phyloP scores from a whole-genome alignment of 2,888 invertebrate species.

The Tipula helvola region DNA sequence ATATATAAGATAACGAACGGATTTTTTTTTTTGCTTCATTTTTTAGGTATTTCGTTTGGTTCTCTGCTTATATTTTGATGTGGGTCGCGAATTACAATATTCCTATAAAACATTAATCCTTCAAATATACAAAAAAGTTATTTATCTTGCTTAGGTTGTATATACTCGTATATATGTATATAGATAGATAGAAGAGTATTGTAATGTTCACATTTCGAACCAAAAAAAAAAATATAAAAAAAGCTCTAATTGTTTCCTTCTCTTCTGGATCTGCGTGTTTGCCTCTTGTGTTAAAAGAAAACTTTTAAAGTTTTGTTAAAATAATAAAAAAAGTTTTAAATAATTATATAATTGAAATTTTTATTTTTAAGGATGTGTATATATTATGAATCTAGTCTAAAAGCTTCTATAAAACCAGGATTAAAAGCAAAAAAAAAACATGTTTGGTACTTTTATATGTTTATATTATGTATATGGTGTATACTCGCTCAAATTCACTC shows the following conservation, averaged over 20 bases:
- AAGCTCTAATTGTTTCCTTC: neutral
- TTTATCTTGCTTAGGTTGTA: neutral
- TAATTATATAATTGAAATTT: neutral
- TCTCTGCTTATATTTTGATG: neutral
- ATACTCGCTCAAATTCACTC: neutral
- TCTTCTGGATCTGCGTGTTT: neutral
- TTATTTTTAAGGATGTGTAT: neutral
- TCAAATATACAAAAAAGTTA: constrained; percentile 4
- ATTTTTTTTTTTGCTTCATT: neutral
- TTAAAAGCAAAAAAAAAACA: neutral
- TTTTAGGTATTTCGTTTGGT: neutral
- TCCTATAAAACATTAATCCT: neutral
- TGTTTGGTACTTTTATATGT: neutral
- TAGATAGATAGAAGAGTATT: neutral
- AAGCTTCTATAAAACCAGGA: neutral
- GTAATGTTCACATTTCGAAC: neutral
- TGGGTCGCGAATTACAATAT: constrained; percentile 4
- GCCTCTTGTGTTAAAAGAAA: neutral
- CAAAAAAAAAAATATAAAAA: neutral
- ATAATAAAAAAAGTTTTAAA: neutral
- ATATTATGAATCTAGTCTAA: neutral
- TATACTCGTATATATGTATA: too few species aligned
- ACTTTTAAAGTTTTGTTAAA: neutral
- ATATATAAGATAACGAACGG: neutral
- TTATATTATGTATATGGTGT: neutral